These are phyloP conservation scores for Panthera uncia DNA, from an alignment of 2,113 vertebrate species.

Conservation along the genomic window DNA sequence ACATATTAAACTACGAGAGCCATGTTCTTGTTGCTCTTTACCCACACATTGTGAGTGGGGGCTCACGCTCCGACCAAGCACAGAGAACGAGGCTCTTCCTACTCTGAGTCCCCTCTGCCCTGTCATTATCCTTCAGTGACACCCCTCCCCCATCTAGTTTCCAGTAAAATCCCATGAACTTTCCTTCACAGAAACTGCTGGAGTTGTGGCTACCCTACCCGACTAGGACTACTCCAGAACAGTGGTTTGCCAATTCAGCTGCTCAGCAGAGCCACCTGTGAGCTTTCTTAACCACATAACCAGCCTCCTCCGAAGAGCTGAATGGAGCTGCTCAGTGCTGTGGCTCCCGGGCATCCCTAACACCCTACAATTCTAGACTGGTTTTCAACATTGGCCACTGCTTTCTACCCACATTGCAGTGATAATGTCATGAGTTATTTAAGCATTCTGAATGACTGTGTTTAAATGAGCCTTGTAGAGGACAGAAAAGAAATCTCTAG, in stretches of 20 bases:
- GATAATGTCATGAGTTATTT: neutral
- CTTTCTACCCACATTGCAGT: neutral
- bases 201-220: neutral
- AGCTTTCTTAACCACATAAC: fast-evolving
- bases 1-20: fast-evolving
- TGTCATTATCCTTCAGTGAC: fast-evolving
- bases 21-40: fast-evolving
- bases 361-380: neutral
- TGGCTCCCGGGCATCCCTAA: neutral
- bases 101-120: neutral
- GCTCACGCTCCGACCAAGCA: fast-evolving
- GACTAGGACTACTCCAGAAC: fast-evolving
- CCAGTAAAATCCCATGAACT: neutral
- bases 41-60: neutral
- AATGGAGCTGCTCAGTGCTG: fast-evolving
- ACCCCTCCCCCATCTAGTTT: fast-evolving
- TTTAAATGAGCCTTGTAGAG: neutral
- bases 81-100: neutral
- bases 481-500: neutral
- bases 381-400: neutral
- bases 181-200: neutral
- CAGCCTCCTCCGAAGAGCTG: fast-evolving
- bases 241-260: too few species aligned
- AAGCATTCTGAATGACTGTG: neutral
- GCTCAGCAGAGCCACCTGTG: neutral